phyloP scores from a whole-genome alignment of 2,113 vertebrate species.

The Xenus cinereus region DNA sequence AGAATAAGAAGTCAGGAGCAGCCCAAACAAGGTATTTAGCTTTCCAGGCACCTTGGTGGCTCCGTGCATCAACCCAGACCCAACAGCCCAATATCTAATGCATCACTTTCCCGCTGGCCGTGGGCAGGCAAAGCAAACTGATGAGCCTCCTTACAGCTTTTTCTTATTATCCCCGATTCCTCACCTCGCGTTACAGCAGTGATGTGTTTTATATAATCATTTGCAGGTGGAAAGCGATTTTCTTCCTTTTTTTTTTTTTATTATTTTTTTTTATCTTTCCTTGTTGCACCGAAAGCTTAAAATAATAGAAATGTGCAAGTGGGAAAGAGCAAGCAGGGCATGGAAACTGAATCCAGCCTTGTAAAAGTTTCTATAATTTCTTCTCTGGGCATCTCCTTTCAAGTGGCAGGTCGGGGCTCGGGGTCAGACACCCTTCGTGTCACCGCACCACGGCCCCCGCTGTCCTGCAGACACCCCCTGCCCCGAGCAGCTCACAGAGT shows the following conservation, averaged over 20 bases:
- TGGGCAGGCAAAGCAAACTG: slow-evolving; percentile 26
- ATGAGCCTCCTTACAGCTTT: slow-evolving; percentile 12
- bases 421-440: fast-evolving
- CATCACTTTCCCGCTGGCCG: not conserved
- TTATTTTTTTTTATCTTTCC: not conserved
- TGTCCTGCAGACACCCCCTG: not conserved
- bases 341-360: not conserved
- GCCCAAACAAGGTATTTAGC: slow-evolving; percentile 67
- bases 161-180: slow-evolving; percentile 31
- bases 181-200: not conserved
- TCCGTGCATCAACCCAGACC: slow-evolving; percentile 21
- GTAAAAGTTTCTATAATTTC: fast-evolving
- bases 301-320: not conserved
- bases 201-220: not conserved
- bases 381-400: not conserved
- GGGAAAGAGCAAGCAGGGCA: fast-evolving
- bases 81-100: slow-evolving; percentile 1
- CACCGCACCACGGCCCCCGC: not conserved
- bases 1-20: slow-evolving; percentile 69
- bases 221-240: not conserved
- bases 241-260: too few species aligned
- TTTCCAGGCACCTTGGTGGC: slow-evolving; percentile 40
- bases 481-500: not conserved
- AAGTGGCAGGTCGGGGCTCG: not conserved
- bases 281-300: not conserved